Base-by-base conservation (phyloP, 2,113 vertebrate genomes). In the Microcebus jonahi region DNA sequence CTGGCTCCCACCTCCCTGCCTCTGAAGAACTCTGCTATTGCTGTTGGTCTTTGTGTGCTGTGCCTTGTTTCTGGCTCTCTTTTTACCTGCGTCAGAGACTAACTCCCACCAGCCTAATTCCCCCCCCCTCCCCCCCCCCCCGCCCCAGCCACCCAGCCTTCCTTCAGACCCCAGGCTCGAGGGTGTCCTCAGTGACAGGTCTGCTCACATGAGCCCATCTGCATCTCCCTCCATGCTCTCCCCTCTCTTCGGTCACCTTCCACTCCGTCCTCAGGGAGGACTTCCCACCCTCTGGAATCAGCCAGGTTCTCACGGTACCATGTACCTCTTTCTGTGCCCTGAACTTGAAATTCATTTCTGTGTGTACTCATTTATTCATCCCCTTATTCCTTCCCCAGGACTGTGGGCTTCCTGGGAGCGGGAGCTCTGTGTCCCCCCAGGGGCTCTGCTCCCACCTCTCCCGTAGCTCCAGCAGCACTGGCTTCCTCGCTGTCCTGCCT, bases 111-210 rank as follows among this genome's bases (percentile, higher is more conserved):
- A 63, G 77, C 20, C 71, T 42, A 21, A 13, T 2, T 15, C 13
- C 8, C 25, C 11, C 59, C 10, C 10, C 23, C 59, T 4, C 10
- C 23, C 25, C 25, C 25, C 1, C 25, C 25, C 61, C 61, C 61
- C 29, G 61, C 61, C 29, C 61, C 27, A 29, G 61, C 61, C 20
- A 17, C 3, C 8, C 25, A 34, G 4, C 21, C 39, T 14, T 75
- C 63, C 31, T 34, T 67, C 4, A 12, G 29, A 5, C 29, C 18
- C 25, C 13, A n/a, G 11, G 88, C 5, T 20, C 39, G 8, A 23
- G 7, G 15, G 25, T 21, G 17, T 27, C 25, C 34, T 8, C 0
- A 0, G 13, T 13, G 9, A 48, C 23, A 81, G 25, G 25, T 48
- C 10, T 34, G 84, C 25, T 57, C 29, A 63, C 21, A 11, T 1